Percentiles rank a stretch among this genome's conserved stretches.
phyloP scores from a whole-genome alignment of 2,888 invertebrate species.

The Priocnemis perturbator region DNA sequence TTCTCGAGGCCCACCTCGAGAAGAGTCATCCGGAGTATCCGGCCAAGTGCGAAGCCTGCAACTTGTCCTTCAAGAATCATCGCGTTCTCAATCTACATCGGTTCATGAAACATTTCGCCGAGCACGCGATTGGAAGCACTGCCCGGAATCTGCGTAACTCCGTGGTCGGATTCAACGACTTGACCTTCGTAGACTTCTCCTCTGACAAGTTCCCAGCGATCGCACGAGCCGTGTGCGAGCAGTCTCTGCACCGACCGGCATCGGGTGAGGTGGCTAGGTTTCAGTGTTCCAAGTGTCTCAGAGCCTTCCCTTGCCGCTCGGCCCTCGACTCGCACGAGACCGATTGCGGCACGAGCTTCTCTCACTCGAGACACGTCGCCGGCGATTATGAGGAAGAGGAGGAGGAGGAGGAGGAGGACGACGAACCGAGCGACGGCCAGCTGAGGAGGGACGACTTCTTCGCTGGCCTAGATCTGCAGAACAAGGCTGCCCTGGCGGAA shows the following conservation, averaged over 20 bases:
- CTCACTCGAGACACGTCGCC: slow-evolving; percentile 79
- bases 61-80: slow-evolving; percentile 84
- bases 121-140: slow-evolving; percentile 52
- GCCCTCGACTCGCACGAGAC: slow-evolving; percentile 83
- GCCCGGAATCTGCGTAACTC: slow-evolving; percentile 73
- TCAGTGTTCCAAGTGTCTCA: slow-evolving; percentile 83
- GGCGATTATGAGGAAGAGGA: no score
- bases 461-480: slow-evolving; percentile 86
- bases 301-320: slow-evolving; percentile 84
- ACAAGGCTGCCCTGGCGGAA: slow-evolving; percentile 78
- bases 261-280: slow-evolving; percentile 79
- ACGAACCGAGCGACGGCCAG: slow-evolving; percentile 77
- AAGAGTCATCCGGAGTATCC: slow-evolving; percentile 81
- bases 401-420: slow-evolving; percentile 4
- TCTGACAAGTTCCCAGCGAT: slow-evolving; percentile 88
- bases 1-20: slow-evolving; percentile 82
- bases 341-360: slow-evolving; percentile 79
- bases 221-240: slow-evolving; percentile 84
- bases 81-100: slow-evolving; percentile 84
- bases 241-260: slow-evolving; percentile 79
- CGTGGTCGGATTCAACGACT: slow-evolving; percentile 83
- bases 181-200: slow-evolving; percentile 88
- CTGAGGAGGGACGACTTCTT: slow-evolving; percentile 87
- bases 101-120: slow-evolving; percentile 78
- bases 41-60: slow-evolving; percentile 85